Conservation (phyloP, 2,888 invertebrate species). For the Mythimna vitellina region DNA sequence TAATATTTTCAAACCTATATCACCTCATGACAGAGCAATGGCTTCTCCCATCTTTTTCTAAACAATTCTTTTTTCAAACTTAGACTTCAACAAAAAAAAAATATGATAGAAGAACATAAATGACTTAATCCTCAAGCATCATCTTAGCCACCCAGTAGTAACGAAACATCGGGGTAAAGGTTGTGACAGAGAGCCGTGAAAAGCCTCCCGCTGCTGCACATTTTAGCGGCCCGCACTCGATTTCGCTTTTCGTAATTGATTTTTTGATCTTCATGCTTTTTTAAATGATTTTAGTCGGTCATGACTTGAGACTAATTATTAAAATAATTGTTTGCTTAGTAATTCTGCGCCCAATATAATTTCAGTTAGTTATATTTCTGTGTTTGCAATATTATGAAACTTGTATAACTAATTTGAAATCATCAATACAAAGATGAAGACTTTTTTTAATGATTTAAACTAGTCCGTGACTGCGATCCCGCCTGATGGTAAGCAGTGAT, state of each 20-base stretch:
- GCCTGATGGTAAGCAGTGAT: too few relatives aligned
- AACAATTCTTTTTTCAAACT: too few relatives aligned
- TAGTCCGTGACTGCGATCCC: too few relatives aligned
- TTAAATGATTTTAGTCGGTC: constrained; percentile 46
- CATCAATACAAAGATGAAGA: too few relatives aligned
- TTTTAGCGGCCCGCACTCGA: constrained; percentile 54
- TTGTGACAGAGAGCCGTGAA: constrained; percentile 66
- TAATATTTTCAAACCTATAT: too few relatives aligned
- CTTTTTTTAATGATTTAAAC: too few relatives aligned
- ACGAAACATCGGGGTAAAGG: constrained; percentile 69
- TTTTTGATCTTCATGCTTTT: constrained; percentile 54
- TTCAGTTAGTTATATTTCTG: neutral
- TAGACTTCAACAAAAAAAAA: neutral
- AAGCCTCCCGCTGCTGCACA: constrained; percentile 45
- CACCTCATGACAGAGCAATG: too few relatives aligned
- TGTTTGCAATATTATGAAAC: too few relatives aligned
- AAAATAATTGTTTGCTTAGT: neutral
- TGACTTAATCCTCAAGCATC: constrained; percentile 43
- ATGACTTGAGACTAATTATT: constrained; percentile 31
- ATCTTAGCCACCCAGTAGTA: constrained; percentile 62
- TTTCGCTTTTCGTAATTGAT: constrained; percentile 60
- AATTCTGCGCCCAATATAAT: constrained; percentile 9
- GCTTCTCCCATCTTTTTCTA: too few relatives aligned
- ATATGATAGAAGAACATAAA: neutral
- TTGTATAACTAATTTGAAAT: too few relatives aligned